Evolutionary conservation across 2,797 vertebrate species (phyloP), one percentile per base, ranked within the genome.

Genomic region (Myiothlypis chrysogaster): DNA sequence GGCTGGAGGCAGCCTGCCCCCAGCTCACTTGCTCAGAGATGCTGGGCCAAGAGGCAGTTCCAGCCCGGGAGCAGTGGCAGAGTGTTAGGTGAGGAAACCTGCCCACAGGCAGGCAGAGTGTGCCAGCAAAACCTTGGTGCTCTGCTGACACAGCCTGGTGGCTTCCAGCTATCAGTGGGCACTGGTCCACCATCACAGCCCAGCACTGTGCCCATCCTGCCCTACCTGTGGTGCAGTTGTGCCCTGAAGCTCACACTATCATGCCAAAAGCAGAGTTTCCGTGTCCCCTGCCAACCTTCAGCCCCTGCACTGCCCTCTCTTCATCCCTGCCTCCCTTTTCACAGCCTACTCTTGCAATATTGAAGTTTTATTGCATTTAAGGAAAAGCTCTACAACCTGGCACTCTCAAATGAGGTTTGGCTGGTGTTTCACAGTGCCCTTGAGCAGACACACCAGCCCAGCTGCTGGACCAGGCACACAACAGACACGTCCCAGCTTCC

Each of bases 181-280:
- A 7, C 59, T 52, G 47, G 6, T 14, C 44, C 34, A 35, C 12
- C 27, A 72, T 8, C 2, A 5, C 46, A 65, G 76, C 57, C 65
- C n/a, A 49, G 44, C 71, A 52, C 64, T n/a, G 28, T 1, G 7
- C 44, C 46, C 5, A 0, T 64, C 3, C 3, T 4, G 8, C 41
- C 1, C 1, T 37, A 18, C 49, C 60, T n/a, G 37, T 0, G 0
- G 43, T 57, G 53, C 46, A 25, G 4, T 9, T 50, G 65, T 70
- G 85, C 37, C 72, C 77, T 39, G 53, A 56, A 46, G 28, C 56
- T 90, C 43, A 32, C 1, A 1, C 21, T 52, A 0, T 35, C 2
- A 0, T 23, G 20, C 25, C 52, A 50, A 57, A 73, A 65, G 15
- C 69, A 46, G 37, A 79, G 37, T 64, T 12, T 35, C 32, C 12